phyloP scores from a whole-genome alignment of 2,797 vertebrate species.

The Eulemur coronatus region DNA sequence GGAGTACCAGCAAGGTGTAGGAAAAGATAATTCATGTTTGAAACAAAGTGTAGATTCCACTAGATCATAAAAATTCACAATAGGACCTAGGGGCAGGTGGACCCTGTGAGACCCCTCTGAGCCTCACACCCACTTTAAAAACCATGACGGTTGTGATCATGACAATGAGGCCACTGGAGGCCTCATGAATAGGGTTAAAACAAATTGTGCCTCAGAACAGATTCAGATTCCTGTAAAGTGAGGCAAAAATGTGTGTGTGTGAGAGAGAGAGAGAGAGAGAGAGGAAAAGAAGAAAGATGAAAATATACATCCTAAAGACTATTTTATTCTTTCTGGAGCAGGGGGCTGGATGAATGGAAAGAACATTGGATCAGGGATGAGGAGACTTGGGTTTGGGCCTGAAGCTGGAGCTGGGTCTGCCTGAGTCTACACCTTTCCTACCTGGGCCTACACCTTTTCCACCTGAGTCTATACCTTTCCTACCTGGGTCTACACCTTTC shows the following conservation, averaged over 20 bases:
- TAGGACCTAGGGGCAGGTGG: not conserved
- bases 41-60: not conserved
- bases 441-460: not conserved
- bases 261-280: not conserved
- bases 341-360: not conserved
- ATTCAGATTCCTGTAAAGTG: not conserved
- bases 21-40: not conserved
- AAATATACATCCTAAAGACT: not conserved
- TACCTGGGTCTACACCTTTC: not conserved
- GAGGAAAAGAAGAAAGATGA: not conserved
- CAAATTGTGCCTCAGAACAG: not conserved
- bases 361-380: not conserved
- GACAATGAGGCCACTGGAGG: not conserved
- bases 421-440: not conserved
- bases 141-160: not conserved
- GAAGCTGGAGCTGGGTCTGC: not conserved
- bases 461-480: not conserved
- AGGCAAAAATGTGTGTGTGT: not conserved
- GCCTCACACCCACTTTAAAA: not conserved
- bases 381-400: not conserved
- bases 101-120: not conserved
- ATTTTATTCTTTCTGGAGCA: not conserved
- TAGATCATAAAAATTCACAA: not conserved
- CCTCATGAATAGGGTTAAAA: not conserved
- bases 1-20: not conserved